Percentiles rank a stretch among this genome's conserved stretches.
Conservation (phyloP, 2,113 vertebrate genomes). For the Lates calcarifer region DNA sequence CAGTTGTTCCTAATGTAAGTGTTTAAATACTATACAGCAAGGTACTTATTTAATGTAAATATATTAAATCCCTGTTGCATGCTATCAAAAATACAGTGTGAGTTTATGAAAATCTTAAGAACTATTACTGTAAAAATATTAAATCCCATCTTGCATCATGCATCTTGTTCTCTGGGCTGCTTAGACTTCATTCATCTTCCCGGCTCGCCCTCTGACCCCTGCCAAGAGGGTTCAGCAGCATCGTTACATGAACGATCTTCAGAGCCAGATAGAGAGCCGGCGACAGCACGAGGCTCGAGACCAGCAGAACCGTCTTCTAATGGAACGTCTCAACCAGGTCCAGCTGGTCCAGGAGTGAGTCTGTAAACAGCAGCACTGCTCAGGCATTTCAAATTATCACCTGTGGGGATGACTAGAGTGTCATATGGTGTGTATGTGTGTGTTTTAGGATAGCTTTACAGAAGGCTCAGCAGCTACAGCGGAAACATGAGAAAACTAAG, state of each 20-base stretch:
- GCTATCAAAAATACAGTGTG: background rate
- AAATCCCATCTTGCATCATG: background rate
- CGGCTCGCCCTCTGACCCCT: conserved; percentile 82
- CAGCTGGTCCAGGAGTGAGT: conserved; percentile 87
- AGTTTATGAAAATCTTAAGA: background rate
- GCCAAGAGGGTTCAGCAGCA: conserved; percentile 77
- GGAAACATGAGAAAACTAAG: conserved; percentile 79
- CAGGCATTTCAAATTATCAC: background rate
- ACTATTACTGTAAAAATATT: background rate
- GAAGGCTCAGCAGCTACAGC: conserved; percentile 80
- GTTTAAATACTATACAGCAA: background rate
- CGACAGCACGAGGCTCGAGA: conserved; percentile 68
- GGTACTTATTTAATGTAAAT: no score
- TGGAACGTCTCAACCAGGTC: conserved; percentile 82
- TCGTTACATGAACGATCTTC: conserved; percentile 80
- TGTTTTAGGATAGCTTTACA: conserved; percentile 81
- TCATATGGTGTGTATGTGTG: conserved; percentile 27
- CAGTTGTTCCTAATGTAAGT: background rate
- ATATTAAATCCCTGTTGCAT: no score
- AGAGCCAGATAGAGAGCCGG: conserved; percentile 77
- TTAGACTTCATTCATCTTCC: conserved; percentile 87
- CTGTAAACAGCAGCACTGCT: background rate
- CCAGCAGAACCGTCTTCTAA: conserved; percentile 75
- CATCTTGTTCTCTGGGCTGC: conserved; percentile 2
- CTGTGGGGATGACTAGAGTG: background rate